phyloP scores from a whole-genome alignment of 2,888 invertebrate species.

The Onchidella celtica region DNA sequence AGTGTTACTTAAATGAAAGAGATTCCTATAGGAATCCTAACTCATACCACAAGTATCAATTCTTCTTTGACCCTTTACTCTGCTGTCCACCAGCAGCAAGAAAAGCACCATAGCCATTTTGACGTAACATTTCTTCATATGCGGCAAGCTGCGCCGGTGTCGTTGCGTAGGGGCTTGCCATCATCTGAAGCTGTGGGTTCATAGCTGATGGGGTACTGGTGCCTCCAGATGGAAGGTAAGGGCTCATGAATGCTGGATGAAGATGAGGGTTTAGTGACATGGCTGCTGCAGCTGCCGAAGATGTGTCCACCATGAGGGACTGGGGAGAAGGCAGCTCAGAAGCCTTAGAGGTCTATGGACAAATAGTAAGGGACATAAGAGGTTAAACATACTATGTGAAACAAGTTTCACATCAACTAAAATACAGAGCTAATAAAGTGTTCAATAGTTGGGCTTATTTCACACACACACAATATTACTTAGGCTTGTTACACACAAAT shows the following conservation, averaged over 20 bases:
- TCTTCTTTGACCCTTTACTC: not conserved
- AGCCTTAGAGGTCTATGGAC: slow-evolving; percentile 42
- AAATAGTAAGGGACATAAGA: too few relatives aligned
- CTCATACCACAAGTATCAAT: not conserved
- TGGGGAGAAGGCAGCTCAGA: slow-evolving; percentile 17
- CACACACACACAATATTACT: too few relatives aligned
- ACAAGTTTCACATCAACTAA: too few relatives aligned
- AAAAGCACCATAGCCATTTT: slow-evolving; percentile 48
- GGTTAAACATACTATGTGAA: too few relatives aligned
- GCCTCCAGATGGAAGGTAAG: slow-evolving; percentile 38
- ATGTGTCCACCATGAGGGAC: slow-evolving; percentile 27
- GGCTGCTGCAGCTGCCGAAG: slow-evolving; percentile 42
- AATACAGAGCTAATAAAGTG: too few relatives aligned
- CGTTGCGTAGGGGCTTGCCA: slow-evolving; percentile 57
- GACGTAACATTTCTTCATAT: slow-evolving; percentile 59
- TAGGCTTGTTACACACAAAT: too few relatives aligned
- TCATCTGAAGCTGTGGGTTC: slow-evolving; percentile 52
- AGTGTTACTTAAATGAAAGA: too few relatives aligned
- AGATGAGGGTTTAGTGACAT: slow-evolving; percentile 46
- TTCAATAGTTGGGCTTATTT: too few relatives aligned
- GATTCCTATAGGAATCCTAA: not conserved
- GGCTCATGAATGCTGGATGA: slow-evolving; percentile 59
- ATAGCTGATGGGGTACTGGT: slow-evolving; percentile 37
- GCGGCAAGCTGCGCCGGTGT: slow-evolving; percentile 56
- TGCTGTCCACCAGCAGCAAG: slow-evolving; percentile 11